Base-by-base conservation (phyloP, 2,888 invertebrate genomes). In the Steromphala cineraria region DNA sequence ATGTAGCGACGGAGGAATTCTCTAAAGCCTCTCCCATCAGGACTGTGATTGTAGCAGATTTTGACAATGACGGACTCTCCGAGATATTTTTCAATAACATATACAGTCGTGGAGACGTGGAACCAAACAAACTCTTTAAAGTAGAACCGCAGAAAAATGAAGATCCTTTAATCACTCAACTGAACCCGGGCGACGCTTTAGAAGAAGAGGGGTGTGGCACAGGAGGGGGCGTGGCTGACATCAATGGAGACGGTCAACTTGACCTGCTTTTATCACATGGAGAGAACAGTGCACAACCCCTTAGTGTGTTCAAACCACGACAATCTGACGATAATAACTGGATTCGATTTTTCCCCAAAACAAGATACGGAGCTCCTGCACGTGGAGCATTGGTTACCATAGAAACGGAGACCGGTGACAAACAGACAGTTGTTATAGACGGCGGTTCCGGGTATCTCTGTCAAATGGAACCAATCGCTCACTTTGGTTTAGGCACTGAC, bases 61-160 rank as follows among this genome's bases (percentile, higher is more conserved):
- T 91, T 84, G 90, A 92, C 80, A 91, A 91, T 82, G 89, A 91
- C 81, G 91, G 91, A 0, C 78, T 83, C 36, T 62, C 88, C 5
- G 91, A 92, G 82, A 85, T 92, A 17, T 88, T 91, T 28, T 85
- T 90, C 76, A 91, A 91, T 79, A 91, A 91, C 80, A 78, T 78
- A n/a, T 62, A 62, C 10, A 28, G 62, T 28, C 24, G 24, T 24
- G 24, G 28, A 24, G 24, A 24, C 24, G 62, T 62, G 7, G n/a
- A 62, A 28, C 62, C 62, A 24, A 62, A 62, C 28, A 24, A n/a
- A 28, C 62, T 62, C 24, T 62, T 62, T 62, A 62, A 13, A 28
- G 24, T 62, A 7, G 15, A 62, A 28, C 24, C 62, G 13, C 24
- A 28, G 24, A 62, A 62, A 62, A 28, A 62, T 28, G 62, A 15